Evolutionary conservation across 1,140 invertebrate genomes (phyloP).

Genomic region (Holotrichia oblita): DNA sequence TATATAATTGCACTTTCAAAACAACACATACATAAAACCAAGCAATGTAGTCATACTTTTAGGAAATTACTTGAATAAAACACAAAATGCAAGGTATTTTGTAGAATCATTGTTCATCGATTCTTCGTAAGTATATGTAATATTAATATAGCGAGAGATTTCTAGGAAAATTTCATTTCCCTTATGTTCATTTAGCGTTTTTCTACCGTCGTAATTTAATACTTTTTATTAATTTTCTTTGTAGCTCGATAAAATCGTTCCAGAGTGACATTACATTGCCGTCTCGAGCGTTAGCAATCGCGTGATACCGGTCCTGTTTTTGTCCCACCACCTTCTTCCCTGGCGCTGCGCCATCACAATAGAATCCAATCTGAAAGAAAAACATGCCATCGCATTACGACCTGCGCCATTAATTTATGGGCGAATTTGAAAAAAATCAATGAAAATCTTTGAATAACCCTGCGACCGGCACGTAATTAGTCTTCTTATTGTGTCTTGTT

Average conservation of each 20-base stretch:
- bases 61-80: too few relatives aligned
- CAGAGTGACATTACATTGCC: not conserved
- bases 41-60: too few relatives aligned
- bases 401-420: slow-evolving; percentile 36
- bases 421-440: slow-evolving; percentile 20
- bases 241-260: slow-evolving; percentile 8
- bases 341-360: slow-evolving; percentile 23
- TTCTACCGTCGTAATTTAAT: not conserved
- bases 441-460: slow-evolving; percentile 31
- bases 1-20: too few relatives aligned
- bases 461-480: slow-evolving; percentile 26
- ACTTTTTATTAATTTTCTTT: slow-evolving; percentile 22
- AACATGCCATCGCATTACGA: slow-evolving; percentile 31
- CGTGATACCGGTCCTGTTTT: slow-evolving; percentile 23
- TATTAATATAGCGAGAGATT: not conserved
- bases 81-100: too few relatives aligned
- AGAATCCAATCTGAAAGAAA: slow-evolving; percentile 39
- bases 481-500: not conserved
- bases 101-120: not conserved
- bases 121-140: not conserved
- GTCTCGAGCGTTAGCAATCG: not conserved
- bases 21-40: too few relatives aligned
- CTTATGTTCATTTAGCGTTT: not conserved
- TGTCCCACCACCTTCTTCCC: not conserved
- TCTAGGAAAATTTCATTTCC: not conserved